These are phyloP conservation scores for Eospalax fontanierii DNA, from an alignment of 2,797 vertebrate species.

Conservation along the genomic window DNA sequence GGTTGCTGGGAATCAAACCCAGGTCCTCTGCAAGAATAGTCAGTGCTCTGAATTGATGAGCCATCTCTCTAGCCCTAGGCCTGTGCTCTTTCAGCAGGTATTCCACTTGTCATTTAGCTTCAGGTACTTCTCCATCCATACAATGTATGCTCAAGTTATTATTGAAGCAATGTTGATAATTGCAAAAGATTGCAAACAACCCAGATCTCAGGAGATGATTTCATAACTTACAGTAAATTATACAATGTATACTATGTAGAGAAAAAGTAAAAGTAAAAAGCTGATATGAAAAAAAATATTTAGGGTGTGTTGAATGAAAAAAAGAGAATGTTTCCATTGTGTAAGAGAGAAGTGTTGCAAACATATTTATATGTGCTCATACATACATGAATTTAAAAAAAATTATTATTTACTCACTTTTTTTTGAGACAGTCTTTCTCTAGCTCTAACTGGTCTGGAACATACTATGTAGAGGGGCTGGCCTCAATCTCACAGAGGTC, in stretches of 20 bases:
- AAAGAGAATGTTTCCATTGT: background rate
- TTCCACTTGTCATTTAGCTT: constrained; percentile 11
- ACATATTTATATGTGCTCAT: background rate
- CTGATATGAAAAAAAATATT: background rate
- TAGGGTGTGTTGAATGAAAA: background rate
- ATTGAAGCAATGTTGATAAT: constrained; percentile 19
- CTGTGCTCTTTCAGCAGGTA: background rate
- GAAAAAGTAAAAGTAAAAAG: background rate
- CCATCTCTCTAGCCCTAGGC: background rate
- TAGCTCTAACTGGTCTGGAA: too few relatives aligned
- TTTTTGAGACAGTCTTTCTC: too few relatives aligned
- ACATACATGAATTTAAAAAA: background rate
- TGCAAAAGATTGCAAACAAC: constrained; percentile 12
- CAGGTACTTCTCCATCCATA: background rate
- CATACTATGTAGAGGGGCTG: too few relatives aligned
- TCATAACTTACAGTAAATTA: constrained; percentile 1
- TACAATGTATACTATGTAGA: background rate
- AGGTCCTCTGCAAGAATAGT: too few relatives aligned
- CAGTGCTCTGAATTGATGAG: too few relatives aligned
- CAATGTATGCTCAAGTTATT: background rate
- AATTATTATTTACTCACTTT: too few relatives aligned
- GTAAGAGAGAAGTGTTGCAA: background rate
- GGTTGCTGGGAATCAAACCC: too few relatives aligned
- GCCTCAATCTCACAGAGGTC: too few relatives aligned
- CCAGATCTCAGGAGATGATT: background rate